phyloP scores from a whole-genome alignment of 2,888 invertebrate species.

The Isotomurus palustris region DNA sequence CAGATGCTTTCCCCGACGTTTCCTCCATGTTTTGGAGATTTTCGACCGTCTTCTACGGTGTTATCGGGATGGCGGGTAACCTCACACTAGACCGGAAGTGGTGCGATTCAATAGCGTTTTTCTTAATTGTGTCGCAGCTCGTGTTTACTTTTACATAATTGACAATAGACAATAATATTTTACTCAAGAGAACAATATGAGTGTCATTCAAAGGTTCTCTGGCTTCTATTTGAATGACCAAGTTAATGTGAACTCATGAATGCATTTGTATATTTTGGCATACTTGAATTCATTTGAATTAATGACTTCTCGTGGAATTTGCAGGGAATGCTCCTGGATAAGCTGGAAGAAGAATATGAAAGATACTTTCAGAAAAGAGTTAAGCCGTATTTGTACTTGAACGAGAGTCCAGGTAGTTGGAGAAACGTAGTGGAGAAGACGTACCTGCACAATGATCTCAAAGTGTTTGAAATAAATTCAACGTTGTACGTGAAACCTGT shows the following conservation, averaged over 20 bases:
- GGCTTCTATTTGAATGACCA: not conserved
- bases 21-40: too few species aligned
- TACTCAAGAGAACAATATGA: too few species aligned
- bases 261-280: not conserved
- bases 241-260: not conserved
- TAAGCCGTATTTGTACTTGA: conserved; percentile 38
- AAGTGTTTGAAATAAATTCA: conserved; percentile 41
- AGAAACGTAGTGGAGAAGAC: conserved; percentile 40
- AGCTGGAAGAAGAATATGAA: conserved; percentile 37
- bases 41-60: too few species aligned
- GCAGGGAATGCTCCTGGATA: conserved; percentile 39
- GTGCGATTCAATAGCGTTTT: not conserved
- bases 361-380: conserved; percentile 38
- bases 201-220: not conserved
- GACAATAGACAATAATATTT: too few species aligned
- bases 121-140: not conserved
- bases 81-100: not conserved
- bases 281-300: conserved; percentile 3
- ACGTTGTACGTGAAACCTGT: conserved; percentile 40
- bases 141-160: not conserved
- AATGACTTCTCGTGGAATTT: conserved; percentile 9
- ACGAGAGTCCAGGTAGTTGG: conserved; percentile 32
- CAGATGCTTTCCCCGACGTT: too few species aligned
- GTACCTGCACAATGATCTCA: conserved; percentile 42
- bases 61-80: conserved; percentile 1